A percentile compares a stretch with the other conserved stretches of the same genome.
Evolutionary conservation across 2,797 vertebrate species (phyloP).

Genomic region (Oreochromis mossambicus): DNA sequence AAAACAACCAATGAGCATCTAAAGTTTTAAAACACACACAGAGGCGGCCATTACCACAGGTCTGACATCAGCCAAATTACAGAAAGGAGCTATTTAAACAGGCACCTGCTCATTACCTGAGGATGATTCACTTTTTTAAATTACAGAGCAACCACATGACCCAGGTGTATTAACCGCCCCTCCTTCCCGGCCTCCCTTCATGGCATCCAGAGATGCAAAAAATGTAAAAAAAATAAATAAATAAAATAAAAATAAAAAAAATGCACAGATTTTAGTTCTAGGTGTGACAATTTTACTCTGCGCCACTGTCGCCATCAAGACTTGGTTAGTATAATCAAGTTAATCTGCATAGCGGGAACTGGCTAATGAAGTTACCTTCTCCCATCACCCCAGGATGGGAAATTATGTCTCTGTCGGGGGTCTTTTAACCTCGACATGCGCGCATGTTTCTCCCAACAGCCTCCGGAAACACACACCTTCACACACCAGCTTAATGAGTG

Average conservation of each 20-base stretch:
- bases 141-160: slow-evolving; percentile 58
- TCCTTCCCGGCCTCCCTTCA: background rate
- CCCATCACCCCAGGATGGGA: slow-evolving; percentile 46
- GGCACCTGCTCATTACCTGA: slow-evolving; percentile 62
- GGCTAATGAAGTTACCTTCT: slow-evolving; percentile 74
- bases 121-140: slow-evolving; percentile 59
- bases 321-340: slow-evolving; percentile 70
- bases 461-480: slow-evolving; percentile 56
- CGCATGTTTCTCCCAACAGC: slow-evolving; percentile 28
- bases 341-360: slow-evolving; percentile 63
- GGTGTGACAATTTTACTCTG: slow-evolving; percentile 47
- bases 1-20: background rate
- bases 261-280: slow-evolving; percentile 20
- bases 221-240: background rate
- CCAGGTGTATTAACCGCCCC: slow-evolving; percentile 53
- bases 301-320: slow-evolving; percentile 33
- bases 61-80: slow-evolving; percentile 47
- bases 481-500: slow-evolving; percentile 66
- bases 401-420: slow-evolving; percentile 61
- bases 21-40: background rate
- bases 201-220: background rate
- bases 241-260: background rate
- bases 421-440: slow-evolving; percentile 60
- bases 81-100: slow-evolving; percentile 29
- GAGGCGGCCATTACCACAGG: background rate